A percentile compares a stretch with the other conserved stretches of the same genome.
Conservation (phyloP, 2,113 vertebrate species). For the Tetrao urogallus region DNA sequence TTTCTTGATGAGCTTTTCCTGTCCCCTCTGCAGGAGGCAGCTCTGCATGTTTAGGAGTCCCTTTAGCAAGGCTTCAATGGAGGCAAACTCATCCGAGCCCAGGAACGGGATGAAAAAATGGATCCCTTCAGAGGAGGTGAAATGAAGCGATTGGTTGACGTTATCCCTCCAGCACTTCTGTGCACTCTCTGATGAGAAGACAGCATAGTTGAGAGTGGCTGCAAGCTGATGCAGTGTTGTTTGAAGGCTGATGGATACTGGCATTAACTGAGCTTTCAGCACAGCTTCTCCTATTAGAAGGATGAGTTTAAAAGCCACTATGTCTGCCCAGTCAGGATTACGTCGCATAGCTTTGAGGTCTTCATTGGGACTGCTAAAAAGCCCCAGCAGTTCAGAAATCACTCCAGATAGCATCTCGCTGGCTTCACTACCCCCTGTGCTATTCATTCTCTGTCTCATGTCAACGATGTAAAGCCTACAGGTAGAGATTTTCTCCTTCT, state of each 20-base stretch:
- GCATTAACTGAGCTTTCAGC: slow-evolving; percentile 40
- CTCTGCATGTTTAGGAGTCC: slow-evolving; percentile 11
- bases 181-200: slow-evolving; percentile 75
- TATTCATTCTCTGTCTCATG: slow-evolving; percentile 36
- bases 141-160: slow-evolving; percentile 58
- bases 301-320: slow-evolving; percentile 78
- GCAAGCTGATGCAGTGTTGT: slow-evolving; percentile 40
- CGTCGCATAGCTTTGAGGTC: slow-evolving; percentile 68
- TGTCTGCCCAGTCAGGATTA: slow-evolving; percentile 77
- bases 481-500: slow-evolving; percentile 31
- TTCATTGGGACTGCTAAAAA: slow-evolving; percentile 60
- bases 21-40: slow-evolving; percentile 76
- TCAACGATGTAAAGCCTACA: slow-evolving; percentile 61
- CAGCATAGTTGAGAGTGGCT: slow-evolving; percentile 68
- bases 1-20: slow-evolving; percentile 67
- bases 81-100: neutral
- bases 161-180: slow-evolving; percentile 80
- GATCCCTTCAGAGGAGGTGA: slow-evolving; percentile 42
- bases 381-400: slow-evolving; percentile 74
- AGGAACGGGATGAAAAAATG: neutral
- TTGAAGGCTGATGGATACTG: slow-evolving; percentile 40
- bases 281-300: slow-evolving; percentile 75
- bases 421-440: neutral
- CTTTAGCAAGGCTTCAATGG: neutral
- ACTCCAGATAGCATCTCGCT: slow-evolving; percentile 1